These are phyloP conservation scores for Amphiura filiformis DNA, from an alignment of 35 echinoderm and acorn worm species.

Conservation along the genomic window DNA sequence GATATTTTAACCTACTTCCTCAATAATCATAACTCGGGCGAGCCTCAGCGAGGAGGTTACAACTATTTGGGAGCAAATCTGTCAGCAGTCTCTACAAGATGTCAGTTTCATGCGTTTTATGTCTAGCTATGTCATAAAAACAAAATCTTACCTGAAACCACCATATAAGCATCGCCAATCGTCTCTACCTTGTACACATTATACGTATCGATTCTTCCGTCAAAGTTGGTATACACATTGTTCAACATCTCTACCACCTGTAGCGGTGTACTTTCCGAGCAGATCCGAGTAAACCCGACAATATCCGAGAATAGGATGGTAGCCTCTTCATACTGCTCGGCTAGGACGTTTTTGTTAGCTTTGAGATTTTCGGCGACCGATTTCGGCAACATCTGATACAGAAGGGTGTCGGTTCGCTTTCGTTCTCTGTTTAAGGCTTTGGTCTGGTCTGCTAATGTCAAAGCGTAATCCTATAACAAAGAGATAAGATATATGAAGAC, in stretches of 20 bases:
- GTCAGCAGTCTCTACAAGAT: no score
- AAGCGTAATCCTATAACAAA: constrained; percentile 28
- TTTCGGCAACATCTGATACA: constrained; percentile 88
- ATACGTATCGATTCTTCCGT: constrained; percentile 72
- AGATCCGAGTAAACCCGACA: constrained; percentile 87
- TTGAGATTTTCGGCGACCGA: constrained; percentile 74
- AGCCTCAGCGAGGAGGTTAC: no score
- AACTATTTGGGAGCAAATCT: no score
- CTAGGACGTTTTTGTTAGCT: constrained; percentile 46
- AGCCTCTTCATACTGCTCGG: constrained; percentile 63
- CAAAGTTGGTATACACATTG: constrained; percentile 73
- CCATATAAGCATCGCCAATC: constrained; percentile 88
- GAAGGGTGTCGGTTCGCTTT: constrained; percentile 69
- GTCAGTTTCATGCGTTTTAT: no score
- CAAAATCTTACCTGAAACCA: constrained; percentile 91
- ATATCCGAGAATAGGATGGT: constrained; percentile 97
- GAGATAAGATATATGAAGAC: not conserved
- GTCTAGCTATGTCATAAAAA: no score
- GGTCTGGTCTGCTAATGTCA: constrained; percentile 64
- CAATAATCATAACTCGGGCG: no score
- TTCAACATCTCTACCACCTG: constrained; percentile 88
- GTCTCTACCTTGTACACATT: constrained; percentile 94
- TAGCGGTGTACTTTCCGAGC: constrained; percentile 80
- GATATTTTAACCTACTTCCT: no score
- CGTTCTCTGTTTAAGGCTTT: constrained; percentile 60